These are phyloP conservation scores for Drosophila neotestacea DNA, from an alignment of 2,888 invertebrate species.

Conservation along the genomic window DNA sequence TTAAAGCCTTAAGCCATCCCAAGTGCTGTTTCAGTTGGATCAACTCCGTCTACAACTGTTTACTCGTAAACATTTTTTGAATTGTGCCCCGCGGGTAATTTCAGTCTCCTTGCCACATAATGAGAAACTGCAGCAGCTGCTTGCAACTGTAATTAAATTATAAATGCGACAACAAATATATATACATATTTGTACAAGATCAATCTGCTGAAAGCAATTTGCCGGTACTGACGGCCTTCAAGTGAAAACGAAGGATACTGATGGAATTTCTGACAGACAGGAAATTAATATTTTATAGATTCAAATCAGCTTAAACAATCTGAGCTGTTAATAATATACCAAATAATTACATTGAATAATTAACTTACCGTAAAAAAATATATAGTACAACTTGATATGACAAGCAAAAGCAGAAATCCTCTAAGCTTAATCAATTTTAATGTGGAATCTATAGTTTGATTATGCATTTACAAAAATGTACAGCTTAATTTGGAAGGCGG, in stretches of 20 bases:
- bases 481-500: too few relatives aligned
- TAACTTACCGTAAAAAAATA: too few relatives aligned
- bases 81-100: conserved; percentile 19
- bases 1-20: conserved; percentile 56
- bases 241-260: background rate
- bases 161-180: conserved; percentile 37
- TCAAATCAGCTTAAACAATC: conserved; percentile 9
- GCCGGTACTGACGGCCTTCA: background rate
- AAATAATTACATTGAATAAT: too few relatives aligned
- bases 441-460: too few relatives aligned
- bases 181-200: background rate
- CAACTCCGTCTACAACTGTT: conserved; percentile 24
- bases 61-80: conserved; percentile 30
- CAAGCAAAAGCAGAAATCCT: too few relatives aligned
- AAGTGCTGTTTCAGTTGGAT: background rate
- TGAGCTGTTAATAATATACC: conserved; percentile 7
- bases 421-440: too few relatives aligned
- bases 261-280: background rate
- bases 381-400: too few relatives aligned
- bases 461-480: too few relatives aligned
- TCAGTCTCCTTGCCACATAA: conserved; percentile 29
- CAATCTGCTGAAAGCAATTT: conserved; percentile 8
- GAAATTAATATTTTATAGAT: background rate
- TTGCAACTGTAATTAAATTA: conserved; percentile 52
- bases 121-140: conserved; percentile 48